These are phyloP conservation scores for Dione juno DNA, from an alignment of 2,888 invertebrate species.

Conservation along the genomic window DNA sequence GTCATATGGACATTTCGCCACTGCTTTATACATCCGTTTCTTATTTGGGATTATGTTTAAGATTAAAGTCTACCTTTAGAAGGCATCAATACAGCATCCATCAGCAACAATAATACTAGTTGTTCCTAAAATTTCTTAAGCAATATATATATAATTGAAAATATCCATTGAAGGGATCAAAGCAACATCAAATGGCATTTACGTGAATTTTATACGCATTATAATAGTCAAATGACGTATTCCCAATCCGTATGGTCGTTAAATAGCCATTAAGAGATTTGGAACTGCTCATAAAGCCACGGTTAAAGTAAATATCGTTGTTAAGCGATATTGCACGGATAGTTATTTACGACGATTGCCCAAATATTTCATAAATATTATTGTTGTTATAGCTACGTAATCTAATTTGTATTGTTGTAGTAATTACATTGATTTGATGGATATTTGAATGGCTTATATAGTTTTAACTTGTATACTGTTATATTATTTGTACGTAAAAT, in stretches of 20 bases:
- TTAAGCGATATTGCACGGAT: conserved; percentile 3
- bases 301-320: conserved; percentile 56
- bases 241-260: conserved; percentile 51
- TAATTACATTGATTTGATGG: background rate
- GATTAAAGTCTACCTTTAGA: no score
- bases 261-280: conserved; percentile 53
- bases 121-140: no score
- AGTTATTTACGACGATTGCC: conserved; percentile 6
- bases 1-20: no score
- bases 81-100: no score
- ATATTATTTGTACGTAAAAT: background rate
- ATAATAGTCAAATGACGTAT: conserved; percentile 52
- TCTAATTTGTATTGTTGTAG: conserved; percentile 4
- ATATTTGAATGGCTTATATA: background rate
- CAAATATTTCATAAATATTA: conserved; percentile 7
- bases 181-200: conserved; percentile 32
- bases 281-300: conserved; percentile 59
- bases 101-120: no score
- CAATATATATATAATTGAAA: conserved; percentile 11
- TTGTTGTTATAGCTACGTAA: conserved; percentile 1
- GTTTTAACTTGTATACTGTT: background rate
- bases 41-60: no score
- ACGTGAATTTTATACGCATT: conserved; percentile 49
- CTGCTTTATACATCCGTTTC: no score
- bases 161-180: conserved; percentile 33